Evolutionary conservation across 2,888 invertebrate genomes (phyloP).

Genomic region (Cartodere bifasciata): DNA sequence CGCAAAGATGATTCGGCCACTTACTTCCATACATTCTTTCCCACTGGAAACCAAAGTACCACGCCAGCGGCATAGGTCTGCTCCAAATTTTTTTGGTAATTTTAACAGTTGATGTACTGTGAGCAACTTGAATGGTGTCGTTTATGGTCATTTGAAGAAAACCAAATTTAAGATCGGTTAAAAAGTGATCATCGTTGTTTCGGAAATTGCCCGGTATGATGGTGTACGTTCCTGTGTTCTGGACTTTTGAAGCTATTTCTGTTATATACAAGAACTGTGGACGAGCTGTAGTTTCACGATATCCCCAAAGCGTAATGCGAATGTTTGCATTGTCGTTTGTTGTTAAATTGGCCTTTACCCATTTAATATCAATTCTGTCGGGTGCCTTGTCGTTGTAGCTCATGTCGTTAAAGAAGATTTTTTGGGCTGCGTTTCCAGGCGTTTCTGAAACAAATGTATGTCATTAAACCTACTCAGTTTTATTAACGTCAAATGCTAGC

Average conservation of each 20-base stretch:
- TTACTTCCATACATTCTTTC: conserved; percentile 60
- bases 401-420: conserved; percentile 67
- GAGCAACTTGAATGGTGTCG: conserved; percentile 43
- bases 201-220: conserved; percentile 64
- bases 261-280: conserved; percentile 77
- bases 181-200: conserved; percentile 53
- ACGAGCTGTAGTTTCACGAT: conserved; percentile 67
- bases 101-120: conserved; percentile 26
- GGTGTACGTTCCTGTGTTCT: conserved; percentile 48
- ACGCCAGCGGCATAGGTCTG: conserved; percentile 78
- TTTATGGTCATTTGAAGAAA: conserved; percentile 81
- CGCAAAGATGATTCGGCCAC: conserved; percentile 78
- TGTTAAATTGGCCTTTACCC: conserved; percentile 79
- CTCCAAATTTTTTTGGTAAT: conserved; percentile 64
- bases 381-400: conserved; percentile 62
- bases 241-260: conserved; percentile 45
- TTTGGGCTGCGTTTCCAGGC: conserved; percentile 74
- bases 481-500: too few relatives aligned
- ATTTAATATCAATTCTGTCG: conserved; percentile 61
- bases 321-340: conserved; percentile 63
- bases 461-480: too few relatives aligned
- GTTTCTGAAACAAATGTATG: conserved; percentile 49
- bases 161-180: conserved; percentile 69
- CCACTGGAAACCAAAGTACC: conserved; percentile 91
- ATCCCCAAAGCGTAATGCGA: conserved; percentile 79